These are phyloP conservation scores for Apostichopus californicus DNA, from an alignment of 35 echinoderm and acorn worm species.

Conservation along the genomic window DNA sequence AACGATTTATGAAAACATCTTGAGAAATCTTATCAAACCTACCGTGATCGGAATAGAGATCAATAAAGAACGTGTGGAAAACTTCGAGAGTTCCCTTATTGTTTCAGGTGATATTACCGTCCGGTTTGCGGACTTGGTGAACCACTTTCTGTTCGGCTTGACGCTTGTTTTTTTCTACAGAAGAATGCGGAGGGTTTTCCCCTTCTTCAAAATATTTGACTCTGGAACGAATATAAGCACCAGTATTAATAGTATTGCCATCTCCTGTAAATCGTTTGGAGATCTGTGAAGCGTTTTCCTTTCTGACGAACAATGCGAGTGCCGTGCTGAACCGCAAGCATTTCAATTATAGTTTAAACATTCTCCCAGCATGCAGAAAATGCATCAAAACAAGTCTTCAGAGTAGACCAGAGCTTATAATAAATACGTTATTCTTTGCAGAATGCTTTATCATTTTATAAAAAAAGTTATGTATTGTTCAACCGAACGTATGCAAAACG, in stretches of 20 bases:
- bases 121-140: background rate
- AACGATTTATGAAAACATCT: background rate
- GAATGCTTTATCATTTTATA: too few relatives aligned
- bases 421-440: too few relatives aligned
- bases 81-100: background rate
- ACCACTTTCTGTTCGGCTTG: background rate
- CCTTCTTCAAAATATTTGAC: background rate
- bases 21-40: background rate
- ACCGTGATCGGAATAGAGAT: background rate
- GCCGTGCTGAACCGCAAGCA: background rate
- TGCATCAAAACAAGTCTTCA: background rate
- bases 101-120: too few relatives aligned
- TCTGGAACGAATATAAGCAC: background rate
- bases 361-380: background rate
- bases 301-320: background rate
- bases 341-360: conserved; percentile 22
- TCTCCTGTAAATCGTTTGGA: background rate
- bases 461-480: too few relatives aligned
- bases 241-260: background rate
- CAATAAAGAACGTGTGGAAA: background rate
- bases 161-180: too few relatives aligned
- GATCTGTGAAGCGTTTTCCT: background rate
- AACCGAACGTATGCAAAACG: too few relatives aligned
- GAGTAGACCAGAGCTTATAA: too few relatives aligned
- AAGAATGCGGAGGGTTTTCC: background rate